Base-by-base conservation (phyloP, 2,888 invertebrate species). In the Brenthis daphne region DNA sequence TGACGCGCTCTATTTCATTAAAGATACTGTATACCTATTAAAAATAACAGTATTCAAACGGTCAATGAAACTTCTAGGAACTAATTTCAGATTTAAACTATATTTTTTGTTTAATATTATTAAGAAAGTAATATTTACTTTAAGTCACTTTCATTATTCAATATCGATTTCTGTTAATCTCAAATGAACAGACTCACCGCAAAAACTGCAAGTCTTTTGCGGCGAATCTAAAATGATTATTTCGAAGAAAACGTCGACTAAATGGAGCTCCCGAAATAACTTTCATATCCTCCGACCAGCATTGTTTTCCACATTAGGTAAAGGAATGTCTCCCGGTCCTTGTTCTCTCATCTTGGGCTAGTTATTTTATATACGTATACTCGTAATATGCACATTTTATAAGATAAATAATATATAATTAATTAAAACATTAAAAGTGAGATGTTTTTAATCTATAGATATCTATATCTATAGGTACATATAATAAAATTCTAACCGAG, bases 251-350 rank as follows among this genome's bases (percentile, higher is more conserved):
- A 50, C 16, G 6, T 16, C 29, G 53, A 20, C 70, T 53, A 70
- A 72, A 68, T 60, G 58, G 24, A 55, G 75, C 72, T 74, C 77
- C 76, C 76, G 75, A 80, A 80, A 80, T 79, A 87, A 84, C 86
- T 82, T 54, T 56, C 66, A 71, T 70, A 65, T 70, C 58, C 20
- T 56, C 43, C 13, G 57, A 64, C 33, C 58, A 51, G 74, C 88
- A 91, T 91, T 91, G 91, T 91, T 79, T 90, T 89, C 92, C 90
- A 86, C 87, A 87, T 91, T 89, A 88, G 92, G 92, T 85, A 86
- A 85, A 87, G 87, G 87, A 89, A 90, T 89, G 85, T 72, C 76
- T 70, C 76, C 76, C 74, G 72, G 69, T 74, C 72, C 66, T 76
- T 67, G 68, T 67, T 75, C 80, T 75, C 80, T 86, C 84, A 86